A percentile compares a stretch with the other conserved stretches of the same genome.
These are phyloP conservation scores for Strigamia maritima DNA, from an alignment of 2,888 invertebrate species.

Conservation along the genomic window DNA sequence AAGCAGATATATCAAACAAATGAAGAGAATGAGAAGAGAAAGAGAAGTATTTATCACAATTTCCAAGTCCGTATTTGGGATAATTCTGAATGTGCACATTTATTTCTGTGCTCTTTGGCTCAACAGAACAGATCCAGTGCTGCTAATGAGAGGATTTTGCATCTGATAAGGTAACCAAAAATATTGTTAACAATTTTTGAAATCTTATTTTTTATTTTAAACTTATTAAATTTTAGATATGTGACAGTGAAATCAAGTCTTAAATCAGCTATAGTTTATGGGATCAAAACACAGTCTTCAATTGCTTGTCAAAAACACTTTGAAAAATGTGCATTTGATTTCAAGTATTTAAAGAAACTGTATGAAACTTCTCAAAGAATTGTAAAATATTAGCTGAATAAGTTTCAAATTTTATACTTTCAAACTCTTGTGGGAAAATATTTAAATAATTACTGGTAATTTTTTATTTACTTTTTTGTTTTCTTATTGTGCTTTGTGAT, in stretches of 20 bases:
- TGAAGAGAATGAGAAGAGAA: conserved; percentile 1
- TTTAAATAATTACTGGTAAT: too few relatives aligned
- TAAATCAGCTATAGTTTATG: not conserved
- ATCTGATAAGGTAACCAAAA: not conserved
- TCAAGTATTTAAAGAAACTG: not conserved
- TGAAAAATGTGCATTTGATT: not conserved
- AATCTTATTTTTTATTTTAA: not conserved
- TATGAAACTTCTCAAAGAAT: too few relatives aligned
- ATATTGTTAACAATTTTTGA: not conserved
- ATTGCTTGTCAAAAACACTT: not conserved
- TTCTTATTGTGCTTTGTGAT: too few relatives aligned
- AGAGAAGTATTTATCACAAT: not conserved
- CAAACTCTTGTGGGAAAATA: too few relatives aligned
- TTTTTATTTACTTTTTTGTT: too few relatives aligned
- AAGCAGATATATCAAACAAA: conserved; percentile 36
- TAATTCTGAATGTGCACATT: not conserved
- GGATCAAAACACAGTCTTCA: not conserved
- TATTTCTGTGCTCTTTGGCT: not conserved
- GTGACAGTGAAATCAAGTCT: not conserved
- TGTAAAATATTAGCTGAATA: too few relatives aligned
- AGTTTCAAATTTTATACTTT: too few relatives aligned
- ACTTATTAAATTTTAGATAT: not conserved
- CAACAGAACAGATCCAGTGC: not conserved
- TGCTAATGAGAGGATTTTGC: not conserved
- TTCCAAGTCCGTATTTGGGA: not conserved